Evolutionary conservation across 2,888 invertebrate species (phyloP).

Genomic region (Aporophyla nigra): DNA sequence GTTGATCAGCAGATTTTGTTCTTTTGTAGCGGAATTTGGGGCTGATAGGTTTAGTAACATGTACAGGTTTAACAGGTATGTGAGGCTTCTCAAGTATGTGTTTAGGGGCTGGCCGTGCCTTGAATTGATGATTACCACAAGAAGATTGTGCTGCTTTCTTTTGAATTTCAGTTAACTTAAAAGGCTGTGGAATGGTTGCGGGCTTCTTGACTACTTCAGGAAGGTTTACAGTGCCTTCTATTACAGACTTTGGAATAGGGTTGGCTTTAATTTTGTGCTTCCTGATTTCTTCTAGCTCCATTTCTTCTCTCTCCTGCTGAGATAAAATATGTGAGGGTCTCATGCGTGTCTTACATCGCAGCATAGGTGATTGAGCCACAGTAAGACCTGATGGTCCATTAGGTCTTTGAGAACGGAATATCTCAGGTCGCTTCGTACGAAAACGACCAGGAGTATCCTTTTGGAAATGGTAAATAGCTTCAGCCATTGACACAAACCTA

Average conservation of each 20-base stretch:
- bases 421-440: constrained; percentile 78
- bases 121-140: constrained; percentile 82
- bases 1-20: constrained; percentile 71
- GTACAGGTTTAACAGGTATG: constrained; percentile 79
- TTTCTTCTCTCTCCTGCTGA: constrained; percentile 91
- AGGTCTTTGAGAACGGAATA: constrained; percentile 74
- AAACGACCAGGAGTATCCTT: constrained; percentile 92
- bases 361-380: constrained; percentile 89
- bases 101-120: constrained; percentile 92
- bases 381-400: constrained; percentile 80
- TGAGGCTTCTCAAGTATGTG: constrained; percentile 86
- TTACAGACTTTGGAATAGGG: constrained; percentile 91
- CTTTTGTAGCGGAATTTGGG: constrained; percentile 84
- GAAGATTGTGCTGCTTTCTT: constrained; percentile 81
- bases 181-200: constrained; percentile 92
- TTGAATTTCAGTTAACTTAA: constrained; percentile 91
- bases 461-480: constrained; percentile 90
- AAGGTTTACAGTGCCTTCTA: constrained; percentile 88
- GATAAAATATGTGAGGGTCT: constrained; percentile 90
- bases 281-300: constrained; percentile 92
- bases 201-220: constrained; percentile 90
- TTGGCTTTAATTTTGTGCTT: constrained; percentile 93
- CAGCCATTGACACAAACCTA: constrained; percentile 91
- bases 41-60: constrained; percentile 78
- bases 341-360: constrained; percentile 89